phyloP scores from a whole-genome alignment of 2,888 invertebrate species.

The Macrosoma leucophasiata region DNA sequence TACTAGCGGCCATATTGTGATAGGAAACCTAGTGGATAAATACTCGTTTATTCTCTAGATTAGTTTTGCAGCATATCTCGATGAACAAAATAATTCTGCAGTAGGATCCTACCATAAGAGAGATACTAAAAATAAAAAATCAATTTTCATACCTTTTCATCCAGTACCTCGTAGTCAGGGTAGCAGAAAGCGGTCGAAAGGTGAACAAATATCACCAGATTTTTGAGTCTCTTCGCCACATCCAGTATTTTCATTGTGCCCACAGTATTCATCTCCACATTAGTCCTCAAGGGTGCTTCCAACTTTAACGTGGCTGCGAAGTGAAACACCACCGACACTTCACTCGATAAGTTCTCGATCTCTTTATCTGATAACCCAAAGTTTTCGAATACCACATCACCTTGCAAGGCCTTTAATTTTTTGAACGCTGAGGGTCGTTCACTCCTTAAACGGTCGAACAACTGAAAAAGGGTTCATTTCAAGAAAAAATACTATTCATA shows the following conservation, averaged over 20 bases:
- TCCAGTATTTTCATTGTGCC: constrained; percentile 88
- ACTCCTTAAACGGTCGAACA: constrained; percentile 81
- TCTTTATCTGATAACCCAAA: constrained; percentile 78
- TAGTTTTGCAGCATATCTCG: no score
- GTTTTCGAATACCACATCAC: constrained; percentile 81
- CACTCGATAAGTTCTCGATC: constrained; percentile 75
- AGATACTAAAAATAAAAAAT: no score
- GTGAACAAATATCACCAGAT: constrained; percentile 86
- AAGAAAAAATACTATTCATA: no score
- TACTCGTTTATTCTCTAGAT: no score
- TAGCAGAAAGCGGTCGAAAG: constrained; percentile 97
- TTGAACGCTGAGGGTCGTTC: constrained; percentile 78
- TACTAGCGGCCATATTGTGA: no score
- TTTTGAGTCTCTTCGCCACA: constrained; percentile 83
- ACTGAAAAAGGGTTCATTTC: constrained; percentile 57
- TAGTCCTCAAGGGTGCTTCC: constrained; percentile 90
- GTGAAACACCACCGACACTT: constrained; percentile 90
- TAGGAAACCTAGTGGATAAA: no score
- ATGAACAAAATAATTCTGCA: no score
- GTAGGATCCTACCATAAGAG: no score
- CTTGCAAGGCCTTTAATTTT: constrained; percentile 84
- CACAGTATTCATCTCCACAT: constrained; percentile 92
- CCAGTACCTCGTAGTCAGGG: constrained; percentile 81
- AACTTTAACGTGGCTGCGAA: constrained; percentile 93
- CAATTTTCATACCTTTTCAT: constrained; percentile 57